Base-by-base conservation (phyloP, 2,888 invertebrate species). In the Cancer borealis region DNA sequence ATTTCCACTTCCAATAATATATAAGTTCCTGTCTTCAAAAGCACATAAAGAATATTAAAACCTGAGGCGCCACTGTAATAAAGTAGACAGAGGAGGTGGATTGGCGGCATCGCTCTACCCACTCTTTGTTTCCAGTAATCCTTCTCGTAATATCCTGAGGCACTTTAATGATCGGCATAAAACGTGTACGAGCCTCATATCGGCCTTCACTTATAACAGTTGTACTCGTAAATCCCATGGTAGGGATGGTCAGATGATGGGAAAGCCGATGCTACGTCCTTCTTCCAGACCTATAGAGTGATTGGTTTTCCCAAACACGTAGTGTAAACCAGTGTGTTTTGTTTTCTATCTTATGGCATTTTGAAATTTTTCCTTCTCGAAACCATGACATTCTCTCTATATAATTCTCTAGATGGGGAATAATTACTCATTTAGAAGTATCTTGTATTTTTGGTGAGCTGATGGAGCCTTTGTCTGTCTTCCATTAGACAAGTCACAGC, bases 141-240 rank as follows among this genome's bases (percentile, higher is more conserved):
- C 45, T 47, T 17, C 88, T 46, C 46, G 21, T 49, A 6, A 88
- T 88, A 6, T 8, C 46, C 73, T 73, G 12, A 66, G 73, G 46
- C 46, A 46, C 54, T 17, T 46, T 47, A 30, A 45, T 73, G 91
- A n/a, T n/a, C 91, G 73, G 1, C n/a, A 21, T 73, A 91, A 91
- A 91, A 73, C 17, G 91, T n/a, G 39, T 26, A 90, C 90, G 90
- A 90, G 30, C 60, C 66, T 66, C 60, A 26, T 39, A n/a, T 66
- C 14, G 30, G 30, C 60, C 54, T 66, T 60, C 91, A 30, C 26
- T 91, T 91, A 21, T 60, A 60, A 54, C 90, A 39, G 60, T 39
- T 26, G 6, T 39, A 91, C 60, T 60, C 91, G 60, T 91, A 91
- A 91, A 91, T 91, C 66, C 39, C 21, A 66, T n/a, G 54, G 30